These are phyloP conservation scores for Anoplophora glabripennis DNA, from an alignment of 1,140 invertebrate species.

Conservation along the genomic window DNA sequence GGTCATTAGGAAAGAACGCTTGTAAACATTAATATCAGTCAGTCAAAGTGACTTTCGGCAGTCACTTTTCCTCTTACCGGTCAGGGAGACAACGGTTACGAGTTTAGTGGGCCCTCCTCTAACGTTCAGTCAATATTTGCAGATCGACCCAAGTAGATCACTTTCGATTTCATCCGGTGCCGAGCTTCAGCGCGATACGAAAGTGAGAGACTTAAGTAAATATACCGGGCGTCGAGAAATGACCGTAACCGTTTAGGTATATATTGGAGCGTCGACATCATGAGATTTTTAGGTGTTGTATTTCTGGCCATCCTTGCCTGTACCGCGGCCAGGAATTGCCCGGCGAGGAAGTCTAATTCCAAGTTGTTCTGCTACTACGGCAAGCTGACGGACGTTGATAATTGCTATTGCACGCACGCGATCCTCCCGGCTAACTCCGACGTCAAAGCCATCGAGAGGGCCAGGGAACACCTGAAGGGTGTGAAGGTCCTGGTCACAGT, in stretches of 20 bases:
- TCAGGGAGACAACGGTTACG: conserved; percentile 23
- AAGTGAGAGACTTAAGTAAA: background rate
- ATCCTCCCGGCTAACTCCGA: conserved; percentile 38
- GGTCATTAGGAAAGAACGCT: no score
- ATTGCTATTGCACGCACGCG: conserved; percentile 42
- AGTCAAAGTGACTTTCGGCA: background rate
- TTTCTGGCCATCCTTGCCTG: conserved; percentile 14
- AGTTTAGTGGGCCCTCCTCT: conserved; percentile 12
- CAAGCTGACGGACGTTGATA: conserved; percentile 33
- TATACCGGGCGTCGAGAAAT: background rate
- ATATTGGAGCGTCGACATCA: background rate
- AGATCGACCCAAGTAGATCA: conserved; percentile 33
- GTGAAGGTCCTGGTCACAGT: conserved; percentile 42
- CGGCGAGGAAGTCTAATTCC: conserved; percentile 29
- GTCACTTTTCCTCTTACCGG: conserved; percentile 20
- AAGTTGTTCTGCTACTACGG: conserved; percentile 46
- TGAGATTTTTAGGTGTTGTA: conserved; percentile 20
- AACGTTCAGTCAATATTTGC: conserved; percentile 29
- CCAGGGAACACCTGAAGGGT: conserved; percentile 29
- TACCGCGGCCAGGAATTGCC: conserved; percentile 15
- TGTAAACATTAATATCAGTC: background rate
- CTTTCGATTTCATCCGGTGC: conserved; percentile 25
- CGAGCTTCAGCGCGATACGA: background rate
- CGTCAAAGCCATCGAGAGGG: conserved; percentile 32
- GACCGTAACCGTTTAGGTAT: no score